These are phyloP conservation scores for Dinoponera quadriceps DNA, from an alignment of 1,140 invertebrate species.

Conservation along the genomic window DNA sequence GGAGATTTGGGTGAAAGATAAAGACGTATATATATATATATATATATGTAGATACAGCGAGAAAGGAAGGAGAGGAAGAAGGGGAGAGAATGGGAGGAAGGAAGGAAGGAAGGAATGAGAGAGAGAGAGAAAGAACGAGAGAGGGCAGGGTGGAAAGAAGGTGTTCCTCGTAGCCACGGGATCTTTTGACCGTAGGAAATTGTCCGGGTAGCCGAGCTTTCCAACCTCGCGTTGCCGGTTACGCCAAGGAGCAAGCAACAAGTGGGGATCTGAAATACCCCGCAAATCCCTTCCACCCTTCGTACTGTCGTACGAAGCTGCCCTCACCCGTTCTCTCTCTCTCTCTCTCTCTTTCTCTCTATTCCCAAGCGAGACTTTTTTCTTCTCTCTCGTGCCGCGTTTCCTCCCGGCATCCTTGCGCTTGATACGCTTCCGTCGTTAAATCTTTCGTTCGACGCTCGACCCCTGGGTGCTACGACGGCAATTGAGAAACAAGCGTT, in stretches of 20 bases:
- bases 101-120: neutral
- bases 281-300: constrained; percentile 57
- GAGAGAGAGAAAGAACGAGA: neutral
- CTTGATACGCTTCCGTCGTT: constrained; percentile 1
- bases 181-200: constrained; percentile 62
- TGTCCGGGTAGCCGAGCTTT: constrained; percentile 66
- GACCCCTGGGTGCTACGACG: neutral
- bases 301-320: constrained; percentile 37
- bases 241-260: constrained; percentile 75
- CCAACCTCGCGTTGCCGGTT: constrained; percentile 47
- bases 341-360: neutral
- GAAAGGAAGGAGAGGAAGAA: neutral
- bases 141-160: neutral
- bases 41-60: neutral
- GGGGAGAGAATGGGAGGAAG: too few species aligned
- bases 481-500: neutral
- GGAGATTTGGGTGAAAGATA: neutral
- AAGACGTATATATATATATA: neutral
- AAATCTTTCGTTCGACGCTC: neutral
- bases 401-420: neutral
- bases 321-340: neutral
- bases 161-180: constrained; percentile 14
- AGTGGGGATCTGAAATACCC: constrained; percentile 70
- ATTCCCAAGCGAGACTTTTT: neutral
- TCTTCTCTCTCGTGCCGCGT: neutral